Evolutionary conservation across 2,888 invertebrate species (phyloP).

Genomic region (Aleiodes testaceus): DNA sequence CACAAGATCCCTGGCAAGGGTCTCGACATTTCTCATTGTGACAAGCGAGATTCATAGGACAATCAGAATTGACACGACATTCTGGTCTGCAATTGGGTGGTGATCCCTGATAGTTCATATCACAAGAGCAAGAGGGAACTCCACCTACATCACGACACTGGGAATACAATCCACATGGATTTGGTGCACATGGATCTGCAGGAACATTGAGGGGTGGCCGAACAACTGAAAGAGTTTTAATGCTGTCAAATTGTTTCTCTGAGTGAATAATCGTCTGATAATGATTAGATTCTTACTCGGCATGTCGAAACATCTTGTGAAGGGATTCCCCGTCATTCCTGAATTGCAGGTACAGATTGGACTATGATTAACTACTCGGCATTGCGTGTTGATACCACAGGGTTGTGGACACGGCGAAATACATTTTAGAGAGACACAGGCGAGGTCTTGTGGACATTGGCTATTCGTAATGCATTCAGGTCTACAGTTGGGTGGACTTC

Average conservation of each 20-base stretch:
- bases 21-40: slow-evolving; percentile 73
- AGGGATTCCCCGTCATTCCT: slow-evolving; percentile 82
- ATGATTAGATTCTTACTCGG: slow-evolving; percentile 66
- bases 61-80: slow-evolving; percentile 75
- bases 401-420: slow-evolving; percentile 80
- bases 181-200: slow-evolving; percentile 69
- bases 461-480: slow-evolving; percentile 82
- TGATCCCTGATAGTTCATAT: slow-evolving; percentile 79
- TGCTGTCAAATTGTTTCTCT: slow-evolving; percentile 37
- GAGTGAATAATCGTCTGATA: neutral
- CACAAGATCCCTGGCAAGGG: slow-evolving; percentile 74
- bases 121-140: slow-evolving; percentile 80
- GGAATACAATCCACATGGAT: slow-evolving; percentile 80
- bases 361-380: slow-evolving; percentile 83
- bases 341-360: slow-evolving; percentile 76
- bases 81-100: slow-evolving; percentile 78
- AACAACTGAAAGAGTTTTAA: slow-evolving; percentile 52
- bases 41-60: slow-evolving; percentile 70
- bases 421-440: slow-evolving; percentile 81
- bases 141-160: slow-evolving; percentile 78
- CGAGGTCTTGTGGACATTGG: slow-evolving; percentile 79
- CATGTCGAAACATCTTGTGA: slow-evolving; percentile 75
- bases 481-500: slow-evolving; percentile 80
- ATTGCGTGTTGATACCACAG: slow-evolving; percentile 83
- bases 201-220: slow-evolving; percentile 48